phyloP scores from a whole-genome alignment of 2,797 vertebrate genomes.

The Chaenodraco wilsoni region DNA sequence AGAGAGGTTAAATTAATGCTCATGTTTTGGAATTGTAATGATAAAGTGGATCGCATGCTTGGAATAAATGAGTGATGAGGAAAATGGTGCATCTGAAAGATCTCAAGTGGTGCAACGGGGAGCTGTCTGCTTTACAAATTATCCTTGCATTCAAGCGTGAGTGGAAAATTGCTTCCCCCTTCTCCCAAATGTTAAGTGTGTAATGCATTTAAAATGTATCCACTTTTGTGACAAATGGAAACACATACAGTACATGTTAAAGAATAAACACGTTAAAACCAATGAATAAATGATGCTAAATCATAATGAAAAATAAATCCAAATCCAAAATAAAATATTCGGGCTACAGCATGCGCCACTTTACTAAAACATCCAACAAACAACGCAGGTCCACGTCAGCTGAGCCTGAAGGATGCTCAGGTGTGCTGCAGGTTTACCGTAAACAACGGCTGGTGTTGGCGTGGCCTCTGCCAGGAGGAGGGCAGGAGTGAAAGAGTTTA shows the following conservation, averaged over 20 bases:
- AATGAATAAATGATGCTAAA: slow-evolving; percentile 8
- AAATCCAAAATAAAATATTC: slow-evolving; percentile 47
- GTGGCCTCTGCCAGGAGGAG: slow-evolving; percentile 91
- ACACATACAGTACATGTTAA: slow-evolving; percentile 11
- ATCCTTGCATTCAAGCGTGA: slow-evolving; percentile 34
- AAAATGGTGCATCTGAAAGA: slow-evolving; percentile 43
- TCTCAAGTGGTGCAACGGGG: slow-evolving; percentile 27
- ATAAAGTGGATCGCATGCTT: slow-evolving; percentile 62
- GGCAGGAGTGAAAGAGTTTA: slow-evolving; percentile 87
- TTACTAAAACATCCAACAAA: slow-evolving; percentile 58
- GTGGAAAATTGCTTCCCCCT: neutral
- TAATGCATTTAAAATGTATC: slow-evolving; percentile 22
- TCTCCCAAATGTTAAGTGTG: slow-evolving; percentile 17
- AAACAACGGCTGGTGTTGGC: slow-evolving; percentile 89
- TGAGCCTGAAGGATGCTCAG: slow-evolving; percentile 48
- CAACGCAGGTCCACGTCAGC: slow-evolving; percentile 49
- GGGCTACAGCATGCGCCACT: slow-evolving; percentile 70
- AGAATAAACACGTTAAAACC: neutral
- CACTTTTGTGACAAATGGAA: slow-evolving; percentile 18
- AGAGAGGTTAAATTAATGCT: slow-evolving; percentile 55
- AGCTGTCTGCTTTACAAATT: slow-evolving; percentile 43
- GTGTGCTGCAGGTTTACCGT: slow-evolving; percentile 89
- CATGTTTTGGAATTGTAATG: slow-evolving; percentile 57
- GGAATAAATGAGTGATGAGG: slow-evolving; percentile 56
- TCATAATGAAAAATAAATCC: slow-evolving; percentile 2